These are phyloP conservation scores for Drosophila guanche DNA, from an alignment of 1,140 invertebrate genomes.

Conservation along the genomic window DNA sequence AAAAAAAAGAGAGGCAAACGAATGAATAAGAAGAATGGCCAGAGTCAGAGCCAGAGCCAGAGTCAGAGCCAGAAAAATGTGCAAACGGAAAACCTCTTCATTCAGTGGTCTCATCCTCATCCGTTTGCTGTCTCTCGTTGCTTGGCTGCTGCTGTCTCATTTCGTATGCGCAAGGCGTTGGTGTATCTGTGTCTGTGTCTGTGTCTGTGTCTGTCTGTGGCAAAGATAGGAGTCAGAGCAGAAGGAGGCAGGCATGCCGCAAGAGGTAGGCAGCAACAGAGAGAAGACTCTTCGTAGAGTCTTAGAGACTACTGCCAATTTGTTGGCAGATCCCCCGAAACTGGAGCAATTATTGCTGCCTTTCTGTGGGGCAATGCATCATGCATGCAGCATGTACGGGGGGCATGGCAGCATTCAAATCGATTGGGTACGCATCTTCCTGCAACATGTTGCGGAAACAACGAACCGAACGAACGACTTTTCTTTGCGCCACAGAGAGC, in stretches of 20 bases:
- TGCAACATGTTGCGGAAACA: conserved; percentile 70
- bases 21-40: conserved; percentile 60
- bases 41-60: conserved; percentile 37
- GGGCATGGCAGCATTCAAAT: conserved; percentile 68
- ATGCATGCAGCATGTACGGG: not conserved
- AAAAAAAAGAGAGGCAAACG: conserved; percentile 14
- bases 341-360: conserved; percentile 55
- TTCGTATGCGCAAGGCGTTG: conserved; percentile 74
- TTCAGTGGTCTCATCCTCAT: conserved; percentile 53
- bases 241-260: conserved; percentile 5
- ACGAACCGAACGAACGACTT: conserved; percentile 29
- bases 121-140: conserved; percentile 19
- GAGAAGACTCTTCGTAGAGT: conserved; percentile 4
- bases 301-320: conserved; percentile 31
- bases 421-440: conserved; percentile 79
- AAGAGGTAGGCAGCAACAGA: too few relatives aligned
- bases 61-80: too few relatives aligned
- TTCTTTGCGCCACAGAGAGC: conserved; percentile 51
- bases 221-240: conserved; percentile 21
- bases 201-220: conserved; percentile 6
- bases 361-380: too few relatives aligned
- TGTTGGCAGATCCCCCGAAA: conserved; percentile 36
- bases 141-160: conserved; percentile 61
- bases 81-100: conserved; percentile 80
- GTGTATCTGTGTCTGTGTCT: conserved; percentile 23